A percentile compares a stretch with the other conserved stretches of the same genome.
These are phyloP conservation scores for Cheumatopsyche charites DNA, from an alignment of 1,140 invertebrate genomes.

Conservation along the genomic window DNA sequence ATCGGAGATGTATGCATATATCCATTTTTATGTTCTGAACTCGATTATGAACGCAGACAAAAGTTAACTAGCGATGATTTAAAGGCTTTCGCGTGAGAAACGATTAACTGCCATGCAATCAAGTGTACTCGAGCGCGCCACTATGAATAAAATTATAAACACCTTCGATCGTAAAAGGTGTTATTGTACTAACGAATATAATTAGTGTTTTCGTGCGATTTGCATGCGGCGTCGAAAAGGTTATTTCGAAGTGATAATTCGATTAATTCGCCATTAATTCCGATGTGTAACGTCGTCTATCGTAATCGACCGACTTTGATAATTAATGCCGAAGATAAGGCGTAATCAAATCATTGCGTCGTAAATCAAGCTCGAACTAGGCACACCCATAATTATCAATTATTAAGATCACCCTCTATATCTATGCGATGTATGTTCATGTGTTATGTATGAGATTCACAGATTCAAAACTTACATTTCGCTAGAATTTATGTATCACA, in stretches of 20 bases:
- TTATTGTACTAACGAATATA: slow-evolving; percentile 16
- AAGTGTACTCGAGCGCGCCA: neutral
- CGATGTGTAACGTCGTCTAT: neutral
- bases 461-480: no score
- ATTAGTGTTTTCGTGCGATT: slow-evolving; percentile 25
- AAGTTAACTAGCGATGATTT: slow-evolving; percentile 34
- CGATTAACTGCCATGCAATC: slow-evolving; percentile 38
- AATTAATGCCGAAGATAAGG: slow-evolving; percentile 29
- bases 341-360: slow-evolving; percentile 28
- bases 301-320: neutral
- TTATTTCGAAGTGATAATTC: neutral
- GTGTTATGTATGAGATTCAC: no score
- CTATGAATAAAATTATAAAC: slow-evolving; percentile 39
- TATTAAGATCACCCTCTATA: slow-evolving; percentile 8
- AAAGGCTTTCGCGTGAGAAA: slow-evolving; percentile 9
- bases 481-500: no score
- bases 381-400: slow-evolving; percentile 10
- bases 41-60: slow-evolving; percentile 23
- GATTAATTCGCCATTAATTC: slow-evolving; percentile 3
- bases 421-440: no score
- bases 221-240: slow-evolving; percentile 11
- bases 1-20: no score
- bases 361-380: slow-evolving; percentile 5
- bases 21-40: no score
- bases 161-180: slow-evolving; percentile 32